Evolutionary conservation across 2,888 invertebrate species (phyloP), one percentile per base, ranked within the genome.

Genomic region (Lacanobia oleracea): DNA sequence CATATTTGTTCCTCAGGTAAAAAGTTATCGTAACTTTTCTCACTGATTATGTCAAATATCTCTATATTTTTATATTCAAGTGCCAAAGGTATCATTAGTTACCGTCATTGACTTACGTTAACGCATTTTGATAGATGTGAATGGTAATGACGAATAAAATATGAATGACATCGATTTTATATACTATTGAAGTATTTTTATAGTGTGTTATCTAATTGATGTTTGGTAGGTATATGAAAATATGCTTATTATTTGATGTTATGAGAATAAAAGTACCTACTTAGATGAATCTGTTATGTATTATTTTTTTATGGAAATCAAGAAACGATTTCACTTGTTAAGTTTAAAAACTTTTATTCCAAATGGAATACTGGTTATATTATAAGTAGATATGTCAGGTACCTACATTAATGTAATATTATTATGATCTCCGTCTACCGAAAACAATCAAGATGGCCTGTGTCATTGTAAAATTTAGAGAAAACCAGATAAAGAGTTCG

Each of bases 121-220:
- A 9, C 12, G 50, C 33, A 37, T 60, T 27, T 3, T 14, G 40
- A 63, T 56, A 51, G 51, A 72, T 75, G 40, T 57, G 27, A 45
- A 59, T 64, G 18, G 56, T 27, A 64, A 68, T 50, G 33, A 61
- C 40, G 54, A 63, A 27, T 56, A 53, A 48, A 59, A 54, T 43
- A 61, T 43, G 40, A 53, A 53, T 63, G 73, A 54, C 59, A 72
- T 60, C 53, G 40, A 37, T 63, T 27, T 50, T 67, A 59, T 3
- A 14, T 59, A 12, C 14, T 67, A 48, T 64, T 45, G 16, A 54
- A 67, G 40, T 66, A 59, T 75, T 53, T 50, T 37, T 10, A 18
- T 51, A 59, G 48, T 62, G 21, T 50, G 79, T 51, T 51, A 79
- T 27, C 27, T 79, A 67, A 77, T 74, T 67, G 43, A 43, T 53